Evolutionary conservation across 2,888 invertebrate genomes (phyloP).

Genomic region (Lissocephala sabroskyi): DNA sequence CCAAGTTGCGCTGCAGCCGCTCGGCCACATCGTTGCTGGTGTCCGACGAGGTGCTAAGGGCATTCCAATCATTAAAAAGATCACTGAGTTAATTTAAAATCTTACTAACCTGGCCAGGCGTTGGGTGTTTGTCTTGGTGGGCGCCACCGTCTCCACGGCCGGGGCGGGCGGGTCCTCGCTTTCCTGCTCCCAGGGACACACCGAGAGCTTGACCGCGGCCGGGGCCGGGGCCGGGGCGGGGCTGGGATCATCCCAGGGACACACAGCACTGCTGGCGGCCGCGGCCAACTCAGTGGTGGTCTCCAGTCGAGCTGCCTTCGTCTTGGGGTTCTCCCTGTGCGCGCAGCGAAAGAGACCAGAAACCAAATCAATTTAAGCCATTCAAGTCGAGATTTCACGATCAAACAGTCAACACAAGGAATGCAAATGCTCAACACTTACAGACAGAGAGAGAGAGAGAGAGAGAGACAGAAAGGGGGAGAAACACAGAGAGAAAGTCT

Average conservation of each 20-base stretch:
- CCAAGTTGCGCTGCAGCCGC: constrained; percentile 77
- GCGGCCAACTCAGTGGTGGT: constrained; percentile 55
- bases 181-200: constrained; percentile 69
- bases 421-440: constrained; percentile 3
- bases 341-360: too few relatives aligned
- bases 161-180: constrained; percentile 15
- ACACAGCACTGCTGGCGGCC: constrained; percentile 12
- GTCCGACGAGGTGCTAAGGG: constrained; percentile 75
- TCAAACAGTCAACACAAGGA: background rate
- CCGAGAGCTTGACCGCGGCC: constrained; percentile 52
- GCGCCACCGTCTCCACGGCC: background rate
- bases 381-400: too few relatives aligned
- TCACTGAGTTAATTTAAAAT: too few relatives aligned
- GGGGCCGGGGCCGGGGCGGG: constrained; percentile 3
- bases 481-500: too few relatives aligned
- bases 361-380: too few relatives aligned
- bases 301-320: constrained; percentile 60
- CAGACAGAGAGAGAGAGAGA: background rate
- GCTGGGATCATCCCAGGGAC: constrained; percentile 19
- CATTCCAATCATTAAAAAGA: too few relatives aligned
- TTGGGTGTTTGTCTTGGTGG: constrained; percentile 20
- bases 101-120: constrained; percentile 52
- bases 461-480: background rate
- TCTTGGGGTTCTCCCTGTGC: constrained; percentile 60
- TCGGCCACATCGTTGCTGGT: constrained; percentile 77